Percentiles rank a stretch among this genome's conserved stretches.
These are phyloP conservation scores for Megaptera novaeangliae DNA, from an alignment of 2,113 vertebrate species.

Conservation along the genomic window DNA sequence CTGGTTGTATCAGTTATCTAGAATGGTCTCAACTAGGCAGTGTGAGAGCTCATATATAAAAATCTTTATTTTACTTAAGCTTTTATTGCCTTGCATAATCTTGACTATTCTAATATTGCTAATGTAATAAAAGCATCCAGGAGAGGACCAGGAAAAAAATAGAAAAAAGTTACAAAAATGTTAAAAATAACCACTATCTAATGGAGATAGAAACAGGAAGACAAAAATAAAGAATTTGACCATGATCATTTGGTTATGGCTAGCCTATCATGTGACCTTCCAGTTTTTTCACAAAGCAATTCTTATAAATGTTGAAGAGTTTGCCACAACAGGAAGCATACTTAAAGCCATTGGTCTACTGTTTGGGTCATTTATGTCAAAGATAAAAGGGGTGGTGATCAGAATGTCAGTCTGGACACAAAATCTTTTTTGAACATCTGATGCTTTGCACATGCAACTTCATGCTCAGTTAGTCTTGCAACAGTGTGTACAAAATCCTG, in stretches of 20 bases:
- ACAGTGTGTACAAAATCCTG: not conserved
- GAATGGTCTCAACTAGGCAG: not conserved
- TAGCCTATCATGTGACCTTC: not conserved
- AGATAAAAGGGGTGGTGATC: not conserved
- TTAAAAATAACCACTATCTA: not conserved
- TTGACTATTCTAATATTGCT: not conserved
- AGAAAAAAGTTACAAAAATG: not conserved
- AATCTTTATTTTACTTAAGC: not conserved
- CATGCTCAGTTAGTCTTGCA: not conserved
- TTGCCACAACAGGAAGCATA: not conserved
- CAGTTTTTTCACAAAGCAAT: not conserved
- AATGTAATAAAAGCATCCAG: not conserved
- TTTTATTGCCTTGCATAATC: not conserved
- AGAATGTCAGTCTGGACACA: not conserved
- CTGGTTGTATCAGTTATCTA: not conserved
- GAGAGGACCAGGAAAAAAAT: not conserved
- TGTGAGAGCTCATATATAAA: not conserved
- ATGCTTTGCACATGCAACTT: not conserved
- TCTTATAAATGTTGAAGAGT: not conserved
- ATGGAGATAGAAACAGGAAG: not conserved
- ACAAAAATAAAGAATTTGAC: not conserved
- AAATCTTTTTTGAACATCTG: constrained; percentile 19
- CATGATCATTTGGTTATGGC: not conserved
- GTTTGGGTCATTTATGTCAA: not conserved
- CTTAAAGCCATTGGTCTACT: not conserved